Evolutionary conservation across 2,888 invertebrate genomes (phyloP).

Genomic region (Maniola hyperantus): DNA sequence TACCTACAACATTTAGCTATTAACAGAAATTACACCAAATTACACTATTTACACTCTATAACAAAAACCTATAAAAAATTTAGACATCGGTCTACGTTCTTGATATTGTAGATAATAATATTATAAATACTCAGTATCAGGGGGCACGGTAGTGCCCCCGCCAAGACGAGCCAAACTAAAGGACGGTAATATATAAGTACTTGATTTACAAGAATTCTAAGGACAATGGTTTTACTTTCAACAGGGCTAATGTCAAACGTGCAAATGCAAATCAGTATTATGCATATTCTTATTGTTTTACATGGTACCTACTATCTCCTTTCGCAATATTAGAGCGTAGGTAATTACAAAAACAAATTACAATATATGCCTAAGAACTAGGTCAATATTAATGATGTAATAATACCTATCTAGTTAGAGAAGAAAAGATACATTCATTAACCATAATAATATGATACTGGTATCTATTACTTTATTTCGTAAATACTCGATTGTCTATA

Average conservation of each 20-base stretch:
- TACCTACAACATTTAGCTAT: too few species aligned
- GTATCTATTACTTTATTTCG: neutral
- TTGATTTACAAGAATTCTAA: neutral
- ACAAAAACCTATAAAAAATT: too few species aligned
- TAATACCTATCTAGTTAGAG: neutral
- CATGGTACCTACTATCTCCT: constrained; percentile 1
- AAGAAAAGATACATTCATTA: neutral
- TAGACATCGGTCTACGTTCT: too few species aligned
- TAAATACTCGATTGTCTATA: neutral
- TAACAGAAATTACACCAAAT: too few species aligned
- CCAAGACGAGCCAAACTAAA: too few species aligned
- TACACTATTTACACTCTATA: too few species aligned
- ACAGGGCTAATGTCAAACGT: neutral
- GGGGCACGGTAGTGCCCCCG: too few species aligned
- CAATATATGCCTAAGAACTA: neutral
- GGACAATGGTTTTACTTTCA: neutral
- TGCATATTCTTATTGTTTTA: neutral
- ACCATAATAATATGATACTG: neutral
- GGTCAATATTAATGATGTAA: constrained; percentile 21
- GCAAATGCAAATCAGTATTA: constrained; percentile 5
- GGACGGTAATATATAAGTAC: too few species aligned
- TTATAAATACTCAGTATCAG: too few species aligned
- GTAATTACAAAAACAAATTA: neutral
- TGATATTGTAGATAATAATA: too few species aligned
- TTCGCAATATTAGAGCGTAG: constrained; percentile 4